Evolutionary conservation across 2,113 vertebrate genomes (phyloP).

Genomic region (Alligator mississippiensis): DNA sequence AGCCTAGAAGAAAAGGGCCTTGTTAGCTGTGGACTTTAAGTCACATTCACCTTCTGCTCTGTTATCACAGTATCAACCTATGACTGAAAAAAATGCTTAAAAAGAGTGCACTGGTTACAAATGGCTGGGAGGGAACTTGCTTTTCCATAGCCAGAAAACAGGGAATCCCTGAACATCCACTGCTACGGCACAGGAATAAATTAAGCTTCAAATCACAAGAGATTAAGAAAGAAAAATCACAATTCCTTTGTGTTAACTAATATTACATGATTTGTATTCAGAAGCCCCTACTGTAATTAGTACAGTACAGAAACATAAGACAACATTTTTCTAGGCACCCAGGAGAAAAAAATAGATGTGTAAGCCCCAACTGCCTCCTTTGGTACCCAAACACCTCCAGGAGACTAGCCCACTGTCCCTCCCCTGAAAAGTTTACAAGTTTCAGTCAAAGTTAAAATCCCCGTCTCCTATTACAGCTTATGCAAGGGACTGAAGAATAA

Average conservation of each 20-base stretch:
- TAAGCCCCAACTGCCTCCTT: not conserved
- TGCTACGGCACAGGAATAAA: not conserved
- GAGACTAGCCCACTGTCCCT: not conserved
- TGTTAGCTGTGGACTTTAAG: not conserved
- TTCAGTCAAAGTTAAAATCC: not conserved
- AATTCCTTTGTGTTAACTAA: not conserved
- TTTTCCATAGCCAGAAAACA: not conserved
- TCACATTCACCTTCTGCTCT: not conserved
- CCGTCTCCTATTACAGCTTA: rapidly evolving
- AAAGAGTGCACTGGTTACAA: not conserved
- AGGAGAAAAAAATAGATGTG: not conserved
- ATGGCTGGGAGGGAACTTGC: not conserved
- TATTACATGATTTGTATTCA: not conserved
- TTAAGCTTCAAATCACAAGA: not conserved
- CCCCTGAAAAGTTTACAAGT: not conserved
- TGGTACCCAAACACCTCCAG: not conserved
- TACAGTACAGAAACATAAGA: not conserved
- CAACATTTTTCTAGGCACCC: not conserved
- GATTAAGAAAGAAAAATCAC: not conserved
- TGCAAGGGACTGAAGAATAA: not conserved
- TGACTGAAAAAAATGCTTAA: not conserved
- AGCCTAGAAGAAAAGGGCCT: slow-evolving; percentile 33
- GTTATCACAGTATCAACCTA: not conserved
- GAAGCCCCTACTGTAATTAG: rapidly evolving
- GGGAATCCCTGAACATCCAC: not conserved